A percentile compares a stretch with the other conserved stretches of the same genome.
Conservation (phyloP, 2,888 invertebrate genomes). For the Limnephilus marmoratus region DNA sequence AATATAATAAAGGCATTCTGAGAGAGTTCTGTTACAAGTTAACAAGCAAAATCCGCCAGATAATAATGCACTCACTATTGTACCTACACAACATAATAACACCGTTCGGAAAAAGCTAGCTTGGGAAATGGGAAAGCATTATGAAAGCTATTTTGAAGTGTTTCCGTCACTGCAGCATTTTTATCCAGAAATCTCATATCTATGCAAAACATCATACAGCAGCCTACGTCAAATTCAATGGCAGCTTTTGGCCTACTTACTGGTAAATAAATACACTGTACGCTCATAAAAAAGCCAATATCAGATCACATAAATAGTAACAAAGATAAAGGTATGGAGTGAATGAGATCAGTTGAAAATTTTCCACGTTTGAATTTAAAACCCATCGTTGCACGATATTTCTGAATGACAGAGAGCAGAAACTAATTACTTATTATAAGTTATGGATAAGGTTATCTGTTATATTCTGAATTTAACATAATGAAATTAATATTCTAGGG, state of each 20-base stretch:
- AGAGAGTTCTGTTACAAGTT: too few relatives aligned
- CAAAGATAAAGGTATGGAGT: background rate
- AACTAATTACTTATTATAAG: too few relatives aligned
- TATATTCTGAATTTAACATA: too few relatives aligned
- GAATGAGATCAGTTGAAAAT: background rate
- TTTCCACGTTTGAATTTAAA: background rate
- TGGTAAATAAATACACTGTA: background rate
- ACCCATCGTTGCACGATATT: background rate
- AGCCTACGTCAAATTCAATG: background rate
- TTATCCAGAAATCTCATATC: background rate
- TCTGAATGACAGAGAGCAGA: background rate
- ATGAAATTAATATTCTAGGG: too few relatives aligned
- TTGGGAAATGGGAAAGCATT: background rate
- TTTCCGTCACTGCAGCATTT: background rate
- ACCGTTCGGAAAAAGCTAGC: background rate
- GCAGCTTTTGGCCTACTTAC: background rate
- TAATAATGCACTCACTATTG: background rate
- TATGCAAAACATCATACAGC: background rate
- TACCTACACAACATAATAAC: background rate
- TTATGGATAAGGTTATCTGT: background rate
- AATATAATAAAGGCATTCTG: too few relatives aligned
- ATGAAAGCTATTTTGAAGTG: background rate
- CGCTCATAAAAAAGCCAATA: background rate
- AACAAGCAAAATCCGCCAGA: too few relatives aligned
- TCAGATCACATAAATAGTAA: background rate